phyloP scores from a whole-genome alignment of 2,797 vertebrate species.

The Anableps anableps region DNA sequence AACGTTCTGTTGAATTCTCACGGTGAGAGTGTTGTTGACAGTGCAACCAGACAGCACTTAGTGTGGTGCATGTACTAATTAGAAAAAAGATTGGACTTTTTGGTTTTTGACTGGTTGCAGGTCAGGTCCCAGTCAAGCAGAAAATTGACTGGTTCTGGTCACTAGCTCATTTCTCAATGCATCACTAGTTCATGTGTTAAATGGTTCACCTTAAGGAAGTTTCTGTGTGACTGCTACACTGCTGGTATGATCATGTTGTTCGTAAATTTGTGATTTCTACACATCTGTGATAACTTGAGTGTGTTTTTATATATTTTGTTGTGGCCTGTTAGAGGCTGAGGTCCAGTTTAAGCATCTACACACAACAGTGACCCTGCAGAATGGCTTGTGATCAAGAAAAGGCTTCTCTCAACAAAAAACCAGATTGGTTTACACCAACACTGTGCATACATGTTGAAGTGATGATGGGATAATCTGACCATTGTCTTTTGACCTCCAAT shows the following conservation, averaged over 20 bases:
- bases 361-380: neutral
- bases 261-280: neutral
- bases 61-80: neutral
- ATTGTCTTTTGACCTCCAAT: slow-evolving; percentile 7
- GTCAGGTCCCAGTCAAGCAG: neutral
- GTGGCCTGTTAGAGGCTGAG: neutral
- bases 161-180: neutral
- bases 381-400: neutral
- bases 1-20: neutral
- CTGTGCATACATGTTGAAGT: neutral
- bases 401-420: neutral
- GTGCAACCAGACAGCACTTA: neutral
- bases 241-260: neutral
- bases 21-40: neutral
- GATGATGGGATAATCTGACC: neutral
- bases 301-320: neutral
- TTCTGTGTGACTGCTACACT: neutral
- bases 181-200: neutral
- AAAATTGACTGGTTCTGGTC: neutral
- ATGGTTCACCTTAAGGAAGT: neutral
- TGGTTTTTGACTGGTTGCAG: neutral
- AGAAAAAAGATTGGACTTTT: neutral
- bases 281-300: neutral
- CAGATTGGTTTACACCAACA: neutral
- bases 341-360: neutral